Base-by-base conservation (phyloP, 53 echinoderm and acorn worm genomes). In the Glandiceps talaboti region DNA sequence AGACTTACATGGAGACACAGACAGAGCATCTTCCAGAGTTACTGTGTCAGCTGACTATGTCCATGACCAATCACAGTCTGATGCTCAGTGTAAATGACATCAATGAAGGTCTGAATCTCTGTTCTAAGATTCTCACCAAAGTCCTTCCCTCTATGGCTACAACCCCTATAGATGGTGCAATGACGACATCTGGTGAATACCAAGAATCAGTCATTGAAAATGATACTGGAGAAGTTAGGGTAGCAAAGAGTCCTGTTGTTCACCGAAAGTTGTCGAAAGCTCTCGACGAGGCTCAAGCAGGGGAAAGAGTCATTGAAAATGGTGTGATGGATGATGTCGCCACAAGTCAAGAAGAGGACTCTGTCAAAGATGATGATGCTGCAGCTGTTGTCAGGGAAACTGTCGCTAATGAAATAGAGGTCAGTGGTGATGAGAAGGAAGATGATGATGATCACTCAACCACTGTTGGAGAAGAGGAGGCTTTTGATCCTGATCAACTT, bases 81-180 rank as follows among this genome's bases (percentile, higher is more conserved):
- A 84, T 93, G 77, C 83, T 99, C 30, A 85, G 84, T 75, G 80
- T 94, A 20, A 81, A 78, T 14, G 99, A 93, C 30, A 89, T 99
- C 75, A 94, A 99, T 30, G 89, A 91, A 79, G 89, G 87, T 27
- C 82, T 99, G 33, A 84, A 87, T 31, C 93, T 99, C 30, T 99
- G 99, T 83, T 84, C 83, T 32, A 99, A 99, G 78, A 87, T 99
- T 0, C 91, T 99, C 83, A 99, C 99, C 77, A 99, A 99, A 79
- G 99, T 99, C n/a, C 99, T 92, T 32, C 99, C 99, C 27, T 99
- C 99, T 31, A 99, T 99, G 99, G 99, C 92, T 12, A 91, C 86
- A 32, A 93, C 93, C 64, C 99, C 99, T 0, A 77, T 89, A 45
- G 64, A 45, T 45, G 64, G 64, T 45, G 64, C 6, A 6, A 45